phyloP scores from a whole-genome alignment of 37 sponge, comb jelly and placozoan species.

The Hormiphora californensis region DNA sequence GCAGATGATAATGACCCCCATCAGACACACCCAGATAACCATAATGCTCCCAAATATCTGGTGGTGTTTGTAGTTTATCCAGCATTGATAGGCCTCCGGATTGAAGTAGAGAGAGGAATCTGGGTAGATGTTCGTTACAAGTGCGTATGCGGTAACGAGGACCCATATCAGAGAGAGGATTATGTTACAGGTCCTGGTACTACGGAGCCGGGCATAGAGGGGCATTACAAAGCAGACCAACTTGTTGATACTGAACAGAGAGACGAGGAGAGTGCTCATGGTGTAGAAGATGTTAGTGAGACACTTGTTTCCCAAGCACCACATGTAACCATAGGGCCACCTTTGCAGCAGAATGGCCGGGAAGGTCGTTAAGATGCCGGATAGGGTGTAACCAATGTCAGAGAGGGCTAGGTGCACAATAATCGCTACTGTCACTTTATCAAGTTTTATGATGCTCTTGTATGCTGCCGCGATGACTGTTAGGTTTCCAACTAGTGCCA shows the following conservation, averaged over 20 bases:
- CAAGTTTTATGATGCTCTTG: not conserved
- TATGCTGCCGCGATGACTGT: not conserved
- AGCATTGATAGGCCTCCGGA: conserved; percentile 24
- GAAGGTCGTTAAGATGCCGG: not conserved
- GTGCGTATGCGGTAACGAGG: not conserved
- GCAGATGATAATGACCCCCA: not conserved
- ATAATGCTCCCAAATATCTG: conserved; percentile 8
- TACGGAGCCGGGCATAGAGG: not conserved
- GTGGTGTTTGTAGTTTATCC: conserved; percentile 2
- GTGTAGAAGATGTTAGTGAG: conserved; percentile 38
- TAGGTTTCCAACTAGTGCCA: not conserved
- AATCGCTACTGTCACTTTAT: not conserved
- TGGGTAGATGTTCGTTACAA: not conserved
- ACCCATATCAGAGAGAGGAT: not conserved
- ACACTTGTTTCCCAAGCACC: conserved; percentile 22
- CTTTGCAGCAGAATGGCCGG: not conserved
- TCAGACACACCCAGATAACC: not conserved
- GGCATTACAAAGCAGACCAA: not conserved
- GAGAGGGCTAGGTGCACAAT: conserved; percentile 9
- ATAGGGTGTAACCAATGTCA: conserved; percentile 15
- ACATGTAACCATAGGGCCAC: not conserved
- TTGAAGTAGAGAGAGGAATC: conserved; percentile 1
- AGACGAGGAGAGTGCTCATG: conserved; percentile 19
- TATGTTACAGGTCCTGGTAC: not conserved
- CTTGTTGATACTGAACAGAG: conserved; percentile 7